A percentile compares a stretch with the other conserved stretches of the same genome.
These are phyloP conservation scores for Myripristis murdjan DNA, from an alignment of 2,797 vertebrate genomes.

Conservation along the genomic window DNA sequence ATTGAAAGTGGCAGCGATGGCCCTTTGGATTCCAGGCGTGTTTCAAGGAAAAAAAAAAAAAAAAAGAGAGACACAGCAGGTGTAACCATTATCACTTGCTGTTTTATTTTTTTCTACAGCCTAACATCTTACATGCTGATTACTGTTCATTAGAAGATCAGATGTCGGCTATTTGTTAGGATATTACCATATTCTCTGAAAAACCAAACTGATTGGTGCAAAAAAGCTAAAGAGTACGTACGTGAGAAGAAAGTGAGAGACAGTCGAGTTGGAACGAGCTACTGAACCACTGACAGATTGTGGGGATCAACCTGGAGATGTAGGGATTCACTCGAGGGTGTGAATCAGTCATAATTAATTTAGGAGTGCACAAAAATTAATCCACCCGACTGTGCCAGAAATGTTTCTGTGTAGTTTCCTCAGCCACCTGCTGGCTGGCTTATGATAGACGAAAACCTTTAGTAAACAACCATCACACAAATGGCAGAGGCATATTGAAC, in stretches of 20 bases:
- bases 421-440: slow-evolving; percentile 74
- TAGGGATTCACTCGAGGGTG: slow-evolving; percentile 61
- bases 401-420: slow-evolving; percentile 65
- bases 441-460: slow-evolving; percentile 70
- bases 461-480: slow-evolving; percentile 74
- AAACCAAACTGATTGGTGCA: slow-evolving; percentile 8
- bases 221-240: neutral
- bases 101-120: slow-evolving; percentile 14
- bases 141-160: slow-evolving; percentile 24
- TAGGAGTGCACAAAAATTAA: slow-evolving; percentile 66
- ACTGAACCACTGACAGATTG: slow-evolving; percentile 54
- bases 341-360: slow-evolving; percentile 74
- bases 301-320: slow-evolving; percentile 60
- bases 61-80: slow-evolving; percentile 18
- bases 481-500: slow-evolving; percentile 66
- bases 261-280: slow-evolving; percentile 21
- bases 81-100: slow-evolving; percentile 31
- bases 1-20: slow-evolving; percentile 58
- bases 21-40: slow-evolving; percentile 49
- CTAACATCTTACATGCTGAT: slow-evolving; percentile 26
- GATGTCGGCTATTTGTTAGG: slow-evolving; percentile 22
- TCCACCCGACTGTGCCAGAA: slow-evolving; percentile 62
- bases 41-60: slow-evolving; percentile 26
- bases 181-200: slow-evolving; percentile 22
- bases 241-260: slow-evolving; percentile 19